A percentile compares a stretch with the other conserved stretches of the same genome.
Evolutionary conservation across 2,113 vertebrate species (phyloP).

Genomic region (Notothenia coriiceps): DNA sequence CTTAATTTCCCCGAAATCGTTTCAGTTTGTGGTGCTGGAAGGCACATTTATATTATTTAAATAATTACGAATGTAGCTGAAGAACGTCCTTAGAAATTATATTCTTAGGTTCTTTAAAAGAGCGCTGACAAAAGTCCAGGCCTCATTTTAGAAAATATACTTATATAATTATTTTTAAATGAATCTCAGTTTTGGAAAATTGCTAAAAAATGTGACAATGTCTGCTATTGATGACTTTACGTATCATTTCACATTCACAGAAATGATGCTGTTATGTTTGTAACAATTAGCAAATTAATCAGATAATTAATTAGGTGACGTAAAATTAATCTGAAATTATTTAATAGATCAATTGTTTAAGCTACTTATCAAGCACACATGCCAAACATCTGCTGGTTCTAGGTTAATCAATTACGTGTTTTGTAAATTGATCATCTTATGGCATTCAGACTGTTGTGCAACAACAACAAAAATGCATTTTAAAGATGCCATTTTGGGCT

Average conservation of each 20-base stretch:
- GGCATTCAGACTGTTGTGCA: background rate
- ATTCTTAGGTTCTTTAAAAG: background rate
- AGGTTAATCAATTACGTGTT: background rate
- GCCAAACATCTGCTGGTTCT: background rate
- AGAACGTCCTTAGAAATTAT: background rate
- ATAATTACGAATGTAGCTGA: background rate
- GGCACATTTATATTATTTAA: no score
- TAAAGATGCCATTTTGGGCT: background rate
- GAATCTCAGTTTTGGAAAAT: background rate
- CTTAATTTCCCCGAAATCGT: background rate
- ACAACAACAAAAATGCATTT: background rate
- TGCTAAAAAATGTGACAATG: background rate
- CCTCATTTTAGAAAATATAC: background rate
- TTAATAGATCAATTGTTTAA: conserved; percentile 19
- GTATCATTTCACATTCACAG: background rate
- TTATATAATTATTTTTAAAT: background rate
- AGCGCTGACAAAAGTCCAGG: background rate
- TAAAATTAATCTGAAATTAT: background rate
- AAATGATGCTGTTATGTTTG: background rate
- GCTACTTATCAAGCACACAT: conserved; percentile 9
- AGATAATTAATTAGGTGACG: background rate
- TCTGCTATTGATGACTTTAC: background rate
- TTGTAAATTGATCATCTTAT: background rate
- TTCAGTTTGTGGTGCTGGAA: background rate
- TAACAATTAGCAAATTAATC: background rate